Evolutionary conservation across 2,797 vertebrate genomes (phyloP), one percentile per base, ranked within the genome.

Genomic region (Poliocrania exsul): DNA sequence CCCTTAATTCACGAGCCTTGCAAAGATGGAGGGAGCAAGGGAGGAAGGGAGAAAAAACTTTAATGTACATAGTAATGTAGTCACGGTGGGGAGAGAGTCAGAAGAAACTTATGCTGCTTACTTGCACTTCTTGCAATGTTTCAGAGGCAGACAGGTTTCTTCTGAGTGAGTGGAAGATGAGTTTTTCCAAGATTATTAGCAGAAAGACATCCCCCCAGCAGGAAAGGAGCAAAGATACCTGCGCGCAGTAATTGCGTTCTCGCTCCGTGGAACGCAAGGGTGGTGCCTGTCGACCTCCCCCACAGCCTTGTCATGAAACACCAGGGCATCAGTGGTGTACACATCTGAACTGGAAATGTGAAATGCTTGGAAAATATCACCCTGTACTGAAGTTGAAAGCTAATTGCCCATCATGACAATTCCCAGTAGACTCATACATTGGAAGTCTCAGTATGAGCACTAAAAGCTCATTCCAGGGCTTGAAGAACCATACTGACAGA

Each of bases 1-100:
- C 58, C 92, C 93, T 94, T 95, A 94, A 94, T 95, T 94, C 92
- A 88, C 58, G 87, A 90, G 51, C 50, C 50, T 83, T 71, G 46
- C 4, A 17, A 93, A 91, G 84, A 35, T 71, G 56, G 10, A 88
- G 54, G n/a, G 42, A 74, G 35, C 5, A 61, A 82, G 50, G 8
- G 16, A 77, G 50, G 9, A 13, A 82, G 42, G n/a, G 62, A 79
- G 64, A 66, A 80, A 81, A 67, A 73, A 33, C 78, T 94, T 74
- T 16, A 47, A 37, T 35, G 67, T 79, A 73, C 65, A 31, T 62
- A 21, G 88, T 57, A 78, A 33, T 40, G 54, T 44, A 79, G 73
- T 90, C 33, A 1, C 92, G 71, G 54, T 1, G 35, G 64, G 57
- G 38, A 64, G 40, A 90, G 60, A 94, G 65, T 56, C 60, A 73